Evolutionary conservation across 2,113 vertebrate species (phyloP).

Genomic region (Trochalopteron elliotii): DNA sequence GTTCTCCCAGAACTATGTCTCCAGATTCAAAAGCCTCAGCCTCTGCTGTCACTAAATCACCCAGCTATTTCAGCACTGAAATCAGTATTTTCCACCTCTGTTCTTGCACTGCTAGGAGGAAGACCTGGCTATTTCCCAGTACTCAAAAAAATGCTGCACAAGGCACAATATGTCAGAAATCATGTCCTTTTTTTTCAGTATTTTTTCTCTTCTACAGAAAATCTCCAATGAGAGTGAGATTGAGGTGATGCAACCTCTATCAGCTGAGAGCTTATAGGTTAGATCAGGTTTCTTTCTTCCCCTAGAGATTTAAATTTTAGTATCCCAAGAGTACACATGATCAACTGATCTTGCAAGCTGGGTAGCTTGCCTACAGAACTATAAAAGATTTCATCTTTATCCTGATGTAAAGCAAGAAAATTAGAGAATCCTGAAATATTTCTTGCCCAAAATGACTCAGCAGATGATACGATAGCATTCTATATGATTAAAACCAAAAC

Average conservation of each 20-base stretch:
- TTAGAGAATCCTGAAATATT: neutral
- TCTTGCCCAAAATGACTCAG: conserved; percentile 20
- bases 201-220: neutral
- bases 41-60: neutral
- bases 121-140: neutral
- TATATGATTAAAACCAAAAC: conserved; percentile 29
- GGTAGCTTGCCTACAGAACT: neutral
- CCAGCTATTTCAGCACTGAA: neutral
- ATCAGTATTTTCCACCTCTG: neutral
- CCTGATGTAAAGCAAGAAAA: neutral
- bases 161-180: neutral
- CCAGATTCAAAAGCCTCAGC: neutral
- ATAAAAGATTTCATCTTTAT: neutral
- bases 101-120: neutral
- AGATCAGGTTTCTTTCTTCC: neutral
- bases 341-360: neutral
- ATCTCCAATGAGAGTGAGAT: neutral
- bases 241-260: neutral
- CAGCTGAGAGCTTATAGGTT: neutral
- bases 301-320: neutral
- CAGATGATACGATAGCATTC: neutral
- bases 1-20: neutral
- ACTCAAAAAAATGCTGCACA: neutral
- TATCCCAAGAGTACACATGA: neutral
- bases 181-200: neutral